A percentile compares a stretch with the other conserved stretches of the same genome.
Evolutionary conservation across 1,140 invertebrate genomes (phyloP).

Genomic region (Megalopta genalis): DNA sequence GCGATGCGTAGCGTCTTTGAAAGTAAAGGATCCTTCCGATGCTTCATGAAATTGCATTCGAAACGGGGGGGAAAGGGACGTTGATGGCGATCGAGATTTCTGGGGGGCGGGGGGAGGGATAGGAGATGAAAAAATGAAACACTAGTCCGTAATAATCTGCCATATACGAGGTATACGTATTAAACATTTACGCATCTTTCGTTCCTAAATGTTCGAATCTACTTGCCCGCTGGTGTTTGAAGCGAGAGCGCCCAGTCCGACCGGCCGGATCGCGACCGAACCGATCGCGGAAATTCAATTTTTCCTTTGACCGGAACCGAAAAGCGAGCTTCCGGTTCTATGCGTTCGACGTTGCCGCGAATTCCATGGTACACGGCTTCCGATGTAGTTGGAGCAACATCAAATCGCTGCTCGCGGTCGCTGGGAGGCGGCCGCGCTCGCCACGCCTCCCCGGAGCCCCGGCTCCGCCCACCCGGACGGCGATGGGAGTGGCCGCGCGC

Average conservation of each 20-base stretch:
- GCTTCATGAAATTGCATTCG: conserved; percentile 49
- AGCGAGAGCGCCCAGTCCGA: conserved; percentile 20
- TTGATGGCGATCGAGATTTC: conserved; percentile 40
- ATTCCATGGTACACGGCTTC: neutral
- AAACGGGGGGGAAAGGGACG: conserved; percentile 15
- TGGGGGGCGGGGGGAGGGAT: conserved; percentile 6
- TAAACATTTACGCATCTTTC: conserved; percentile 62
- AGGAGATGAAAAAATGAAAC: conserved; percentile 30
- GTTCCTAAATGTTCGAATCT: conserved; percentile 47
- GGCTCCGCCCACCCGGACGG: neutral
- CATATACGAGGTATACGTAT: conserved; percentile 66
- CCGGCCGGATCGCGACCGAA: conserved; percentile 8
- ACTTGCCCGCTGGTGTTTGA: conserved; percentile 30
- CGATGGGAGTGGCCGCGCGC: neutral
- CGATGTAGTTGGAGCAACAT: neutral
- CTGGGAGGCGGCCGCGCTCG: neutral
- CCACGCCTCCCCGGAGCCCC: neutral
- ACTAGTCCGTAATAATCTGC: conserved; percentile 70
- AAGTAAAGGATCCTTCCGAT: conserved; percentile 54
- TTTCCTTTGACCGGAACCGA: neutral
- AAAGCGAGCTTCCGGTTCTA: neutral
- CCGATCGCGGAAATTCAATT: neutral
- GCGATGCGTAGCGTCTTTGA: conserved; percentile 64
- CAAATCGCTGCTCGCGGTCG: neutral
- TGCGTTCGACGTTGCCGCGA: neutral